Evolutionary conservation across 2,888 invertebrate genomes (phyloP).

Genomic region (Ophion costatus): DNA sequence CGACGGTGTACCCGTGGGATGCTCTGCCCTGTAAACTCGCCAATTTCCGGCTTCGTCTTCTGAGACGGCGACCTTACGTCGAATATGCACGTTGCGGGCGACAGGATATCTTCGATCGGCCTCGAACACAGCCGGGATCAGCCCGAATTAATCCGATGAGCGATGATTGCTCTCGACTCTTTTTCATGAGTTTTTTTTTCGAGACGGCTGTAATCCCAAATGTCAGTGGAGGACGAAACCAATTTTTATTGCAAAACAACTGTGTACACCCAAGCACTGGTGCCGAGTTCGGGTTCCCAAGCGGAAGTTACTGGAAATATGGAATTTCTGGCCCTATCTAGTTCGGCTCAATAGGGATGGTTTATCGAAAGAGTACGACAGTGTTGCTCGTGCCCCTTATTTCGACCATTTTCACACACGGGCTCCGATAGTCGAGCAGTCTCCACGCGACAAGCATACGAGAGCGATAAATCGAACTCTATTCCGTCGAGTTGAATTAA

Average conservation of each 20-base stretch:
- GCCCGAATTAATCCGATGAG: background rate
- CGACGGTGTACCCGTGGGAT: constrained; percentile 68
- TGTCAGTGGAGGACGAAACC: no score
- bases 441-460: background rate
- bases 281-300: no score
- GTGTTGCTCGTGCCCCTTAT: no score
- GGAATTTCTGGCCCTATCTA: no score
- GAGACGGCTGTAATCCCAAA: no score
- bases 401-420: background rate
- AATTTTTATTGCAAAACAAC: no score
- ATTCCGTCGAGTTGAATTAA: background rate
- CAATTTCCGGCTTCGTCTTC: constrained; percentile 15
- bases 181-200: no score
- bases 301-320: no score
- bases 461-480: constrained; percentile 1
- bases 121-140: background rate
- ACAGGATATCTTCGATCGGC: background rate
- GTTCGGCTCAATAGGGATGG: background rate
- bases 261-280: no score
- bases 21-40: background rate
- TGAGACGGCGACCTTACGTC: background rate
- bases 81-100: background rate
- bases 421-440: background rate
- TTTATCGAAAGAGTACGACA: no score
- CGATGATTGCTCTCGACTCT: background rate